Base-by-base conservation (phyloP, 1,140 invertebrate species). In the Penaeus japonicus region DNA sequence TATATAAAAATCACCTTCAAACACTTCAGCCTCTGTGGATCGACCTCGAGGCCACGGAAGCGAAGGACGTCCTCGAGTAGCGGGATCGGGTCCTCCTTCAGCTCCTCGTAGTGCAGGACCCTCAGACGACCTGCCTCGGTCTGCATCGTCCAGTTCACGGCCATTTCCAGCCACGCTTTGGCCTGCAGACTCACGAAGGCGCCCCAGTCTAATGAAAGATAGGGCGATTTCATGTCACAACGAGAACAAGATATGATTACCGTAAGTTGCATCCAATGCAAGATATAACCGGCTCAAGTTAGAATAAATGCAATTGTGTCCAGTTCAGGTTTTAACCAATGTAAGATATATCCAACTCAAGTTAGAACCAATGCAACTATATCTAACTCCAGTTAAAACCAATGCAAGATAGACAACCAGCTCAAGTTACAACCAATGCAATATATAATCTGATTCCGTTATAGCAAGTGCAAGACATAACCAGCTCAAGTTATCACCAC, bases 141-240 rank as follows among this genome's bases (percentile, higher is more conserved):
- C 57, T 90, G 89, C 30, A 90, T 91, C 2, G 91, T 83, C 92
- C 92, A 92, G 79, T 90, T 91, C 57, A 90, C 89, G 2, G 89
- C 89, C 10, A 91, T 35, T 7, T 85, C 85, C 15, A 92, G 89
- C 92, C 92, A 92, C n/a, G 85, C 27, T 27, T 90, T 88, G 17
- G 90, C 86, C 81, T 92, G 89, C 20, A 89, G 82, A 10, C 91
- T 85, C 0, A 92, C 81, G 79, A 92, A 92, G 15, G 81, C 65
- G 0, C 79, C 77, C 92, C 92, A 92, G 75, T 92, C 92, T 92
- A 85, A 78, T 20, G 4, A 27, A n/a, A 39, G 57, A n/a, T 57
- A 54, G 0, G 35, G 20, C 20, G 27, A 39, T 22, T 18, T n/a
- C 12, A 17, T n/a, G n/a, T 27, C 20, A 2, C 18, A 15, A 30